Evolutionary conservation across 2,888 invertebrate genomes (phyloP).

Genomic region (Stegophylla sp.): DNA sequence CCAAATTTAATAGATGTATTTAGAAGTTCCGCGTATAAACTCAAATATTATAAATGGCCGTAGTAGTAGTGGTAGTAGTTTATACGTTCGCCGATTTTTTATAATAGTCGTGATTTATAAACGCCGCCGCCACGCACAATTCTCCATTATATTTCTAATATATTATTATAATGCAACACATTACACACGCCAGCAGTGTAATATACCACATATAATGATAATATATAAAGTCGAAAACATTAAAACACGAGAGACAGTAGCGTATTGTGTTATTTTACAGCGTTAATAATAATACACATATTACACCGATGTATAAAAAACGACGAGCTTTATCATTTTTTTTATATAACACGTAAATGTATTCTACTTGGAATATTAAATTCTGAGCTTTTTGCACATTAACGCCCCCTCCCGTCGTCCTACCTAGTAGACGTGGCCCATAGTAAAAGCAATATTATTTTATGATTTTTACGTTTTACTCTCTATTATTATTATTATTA

Average conservation of each 20-base stretch:
- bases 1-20: background rate
- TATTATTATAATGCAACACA: background rate
- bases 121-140: background rate
- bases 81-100: slow-evolving; percentile 2
- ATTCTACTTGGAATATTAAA: background rate
- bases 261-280: background rate
- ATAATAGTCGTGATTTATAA: slow-evolving; percentile 9
- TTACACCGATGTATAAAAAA: no score
- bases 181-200: background rate
- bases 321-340: background rate
- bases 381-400: background rate
- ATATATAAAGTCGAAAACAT: background rate
- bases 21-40: slow-evolving; percentile 7
- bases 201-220: no score
- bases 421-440: background rate
- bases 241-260: background rate
- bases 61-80: background rate
- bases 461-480: background rate
- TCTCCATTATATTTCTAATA: slow-evolving; percentile 11
- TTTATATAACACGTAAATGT: background rate
- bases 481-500: no score
- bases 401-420: background rate
- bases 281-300: background rate
- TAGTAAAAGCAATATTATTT: background rate
- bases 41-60: slow-evolving; percentile 4